phyloP scores from a whole-genome alignment of 2,888 invertebrate genomes.

The Chrysodeixis includens region DNA sequence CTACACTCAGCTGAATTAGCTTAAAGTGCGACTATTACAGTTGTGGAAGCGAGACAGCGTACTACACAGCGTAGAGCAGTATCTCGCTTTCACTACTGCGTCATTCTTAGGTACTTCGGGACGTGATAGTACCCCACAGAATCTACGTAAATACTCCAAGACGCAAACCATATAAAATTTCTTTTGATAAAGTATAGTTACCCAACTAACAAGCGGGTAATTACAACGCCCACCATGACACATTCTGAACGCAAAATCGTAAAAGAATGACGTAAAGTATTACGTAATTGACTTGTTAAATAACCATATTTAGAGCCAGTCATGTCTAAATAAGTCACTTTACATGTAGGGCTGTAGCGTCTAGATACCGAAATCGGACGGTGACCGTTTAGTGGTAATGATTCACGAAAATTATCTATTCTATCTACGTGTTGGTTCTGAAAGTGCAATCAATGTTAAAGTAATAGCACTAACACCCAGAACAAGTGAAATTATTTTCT shows the following conservation, averaged over 20 bases:
- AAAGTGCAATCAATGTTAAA: not conserved
- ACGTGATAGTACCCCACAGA: not conserved
- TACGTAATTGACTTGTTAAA: conserved; percentile 36
- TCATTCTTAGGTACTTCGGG: too few relatives aligned
- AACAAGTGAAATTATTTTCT: too few relatives aligned
- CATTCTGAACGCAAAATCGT: conserved; percentile 40
- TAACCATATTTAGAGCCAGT: conserved; percentile 29
- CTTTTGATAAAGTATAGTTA: conserved; percentile 13
- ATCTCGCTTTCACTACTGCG: too few relatives aligned
- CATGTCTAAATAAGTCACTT: conserved; percentile 31
- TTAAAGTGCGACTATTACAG: too few relatives aligned
- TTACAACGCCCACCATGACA: conserved; percentile 35
- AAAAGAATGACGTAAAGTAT: conserved; percentile 38
- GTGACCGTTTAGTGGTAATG: not conserved
- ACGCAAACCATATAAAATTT: conserved; percentile 14
- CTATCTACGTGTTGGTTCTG: not conserved
- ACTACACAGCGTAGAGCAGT: too few relatives aligned
- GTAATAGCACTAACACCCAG: not conserved
- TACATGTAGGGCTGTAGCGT: conserved; percentile 27
- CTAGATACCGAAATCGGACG: conserved; percentile 17
- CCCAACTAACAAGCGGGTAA: conserved; percentile 35
- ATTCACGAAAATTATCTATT: not conserved
- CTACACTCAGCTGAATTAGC: too few relatives aligned
- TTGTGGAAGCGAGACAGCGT: too few relatives aligned
- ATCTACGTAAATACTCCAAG: not conserved